Percentiles rank a stretch among this genome's conserved stretches.
These are phyloP conservation scores for Phymorhynchus buccinoides DNA, from an alignment of 1,140 invertebrate genomes.

Conservation along the genomic window DNA sequence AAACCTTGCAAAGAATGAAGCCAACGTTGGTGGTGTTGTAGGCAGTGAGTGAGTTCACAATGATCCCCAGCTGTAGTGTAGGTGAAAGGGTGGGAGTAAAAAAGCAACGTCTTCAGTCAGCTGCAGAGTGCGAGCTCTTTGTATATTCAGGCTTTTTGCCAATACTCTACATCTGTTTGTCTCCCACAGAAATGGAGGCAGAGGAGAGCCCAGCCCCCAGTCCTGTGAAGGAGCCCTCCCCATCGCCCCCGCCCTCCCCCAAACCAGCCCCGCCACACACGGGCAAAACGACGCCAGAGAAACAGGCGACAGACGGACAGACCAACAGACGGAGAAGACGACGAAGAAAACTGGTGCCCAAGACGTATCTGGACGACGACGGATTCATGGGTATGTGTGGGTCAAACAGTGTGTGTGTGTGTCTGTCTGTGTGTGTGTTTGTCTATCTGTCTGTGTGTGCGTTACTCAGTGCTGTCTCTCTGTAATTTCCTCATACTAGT, in stretches of 20 bases:
- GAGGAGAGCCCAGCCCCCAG: conserved; percentile 53
- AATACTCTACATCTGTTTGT: background rate
- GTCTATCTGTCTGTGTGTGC: too few species aligned
- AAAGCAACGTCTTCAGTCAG: too few species aligned
- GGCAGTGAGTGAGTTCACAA: too few species aligned
- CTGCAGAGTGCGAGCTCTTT: too few species aligned
- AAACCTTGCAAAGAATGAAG: too few species aligned
- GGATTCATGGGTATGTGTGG: conserved; percentile 66
- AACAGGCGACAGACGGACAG: background rate
- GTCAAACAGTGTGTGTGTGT: background rate
- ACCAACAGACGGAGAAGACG: conserved; percentile 50
- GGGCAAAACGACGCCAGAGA: conserved; percentile 18
- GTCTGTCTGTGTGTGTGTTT: conserved; percentile 1
- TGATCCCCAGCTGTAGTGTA: too few species aligned
- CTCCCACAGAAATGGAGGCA: conserved; percentile 53
- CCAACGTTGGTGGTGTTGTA: too few species aligned
- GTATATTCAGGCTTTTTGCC: too few species aligned
- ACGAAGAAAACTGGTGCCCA: conserved; percentile 59
- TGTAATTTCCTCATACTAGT: too few species aligned
- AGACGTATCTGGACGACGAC: conserved; percentile 65
- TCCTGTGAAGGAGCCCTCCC: conserved; percentile 48
- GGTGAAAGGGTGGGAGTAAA: too few species aligned
- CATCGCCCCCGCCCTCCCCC: conserved; percentile 50
- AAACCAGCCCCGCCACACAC: too few species aligned
- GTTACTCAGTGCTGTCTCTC: too few species aligned